phyloP scores from a whole-genome alignment of 2,113 vertebrate genomes.

The Chrysochloris asiatica region DNA sequence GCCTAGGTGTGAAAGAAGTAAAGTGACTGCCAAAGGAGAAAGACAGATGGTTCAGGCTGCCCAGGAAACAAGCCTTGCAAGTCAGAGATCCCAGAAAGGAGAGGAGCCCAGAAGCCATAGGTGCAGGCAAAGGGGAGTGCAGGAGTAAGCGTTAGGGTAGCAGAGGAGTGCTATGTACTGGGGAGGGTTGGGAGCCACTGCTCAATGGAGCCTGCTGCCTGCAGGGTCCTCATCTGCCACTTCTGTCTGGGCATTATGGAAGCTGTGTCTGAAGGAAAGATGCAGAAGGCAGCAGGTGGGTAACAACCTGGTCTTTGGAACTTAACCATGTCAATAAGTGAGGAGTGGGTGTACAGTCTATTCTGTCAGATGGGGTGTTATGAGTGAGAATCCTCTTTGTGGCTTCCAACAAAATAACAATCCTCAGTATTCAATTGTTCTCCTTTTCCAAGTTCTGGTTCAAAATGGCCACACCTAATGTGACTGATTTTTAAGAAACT shows the following conservation, averaged over 20 bases:
- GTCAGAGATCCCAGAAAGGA: too few relatives aligned
- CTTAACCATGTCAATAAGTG: neutral
- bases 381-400: neutral
- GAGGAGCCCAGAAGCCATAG: too few relatives aligned
- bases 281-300: neutral
- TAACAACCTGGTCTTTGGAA: neutral
- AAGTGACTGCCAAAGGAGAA: too few relatives aligned
- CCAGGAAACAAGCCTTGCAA: too few relatives aligned
- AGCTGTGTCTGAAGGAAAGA: neutral
- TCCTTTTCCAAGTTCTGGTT: neutral
- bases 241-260: neutral
- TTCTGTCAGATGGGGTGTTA: neutral
- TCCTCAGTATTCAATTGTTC: neutral
- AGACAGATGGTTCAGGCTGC: too few relatives aligned
- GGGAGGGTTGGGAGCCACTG: too few relatives aligned
- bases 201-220: too few relatives aligned
- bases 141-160: too few relatives aligned
- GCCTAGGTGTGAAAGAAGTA: too few relatives aligned
- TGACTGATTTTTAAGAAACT: conserved; percentile 3
- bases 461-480: neutral
- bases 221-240: neutral
- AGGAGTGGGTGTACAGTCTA: neutral
- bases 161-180: too few relatives aligned
- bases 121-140: too few relatives aligned
- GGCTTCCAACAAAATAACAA: neutral